Percentiles rank a stretch among this genome's conserved stretches.
Evolutionary conservation across 2,888 invertebrate species (phyloP).

Genomic region (Aradus depressus): DNA sequence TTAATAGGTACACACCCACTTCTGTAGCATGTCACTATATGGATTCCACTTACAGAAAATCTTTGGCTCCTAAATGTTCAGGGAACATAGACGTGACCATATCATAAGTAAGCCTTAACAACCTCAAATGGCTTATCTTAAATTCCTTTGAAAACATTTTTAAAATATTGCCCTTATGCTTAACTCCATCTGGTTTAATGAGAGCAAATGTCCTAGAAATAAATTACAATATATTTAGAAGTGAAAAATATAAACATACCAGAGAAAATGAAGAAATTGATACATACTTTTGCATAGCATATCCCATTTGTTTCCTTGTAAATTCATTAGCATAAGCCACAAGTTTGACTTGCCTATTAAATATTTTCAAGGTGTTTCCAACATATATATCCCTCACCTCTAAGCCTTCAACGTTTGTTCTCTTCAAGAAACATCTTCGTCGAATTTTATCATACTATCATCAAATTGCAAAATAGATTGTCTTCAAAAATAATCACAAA

Average conservation of each 20-base stretch:
- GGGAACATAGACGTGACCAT: conserved; percentile 54
- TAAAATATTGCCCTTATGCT: conserved; percentile 62
- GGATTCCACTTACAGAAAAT: conserved; percentile 55
- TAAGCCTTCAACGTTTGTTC: conserved; percentile 56
- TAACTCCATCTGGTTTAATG: conserved; percentile 60
- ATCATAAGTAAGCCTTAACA: conserved; percentile 53
- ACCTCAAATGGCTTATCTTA: conserved; percentile 56
- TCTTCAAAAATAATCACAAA: neutral
- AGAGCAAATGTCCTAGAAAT: conserved; percentile 59
- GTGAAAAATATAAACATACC: conserved; percentile 7
- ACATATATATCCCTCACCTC: conserved; percentile 56
- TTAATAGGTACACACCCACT: no score
- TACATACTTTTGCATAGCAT: conserved; percentile 52
- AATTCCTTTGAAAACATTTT: conserved; percentile 49
- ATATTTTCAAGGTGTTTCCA: conserved; percentile 58
- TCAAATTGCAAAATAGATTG: conserved; percentile 10
- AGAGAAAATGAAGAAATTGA: neutral
- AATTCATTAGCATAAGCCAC: conserved; percentile 58
- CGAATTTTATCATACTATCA: conserved; percentile 51
- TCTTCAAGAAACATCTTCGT: conserved; percentile 52
- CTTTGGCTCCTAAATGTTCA: conserved; percentile 45
- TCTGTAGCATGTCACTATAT: no score
- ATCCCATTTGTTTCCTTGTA: conserved; percentile 52
- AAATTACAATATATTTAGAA: conserved; percentile 2
- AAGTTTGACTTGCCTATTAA: conserved; percentile 61